These are phyloP conservation scores for Limonius californicus DNA, from an alignment of 1,140 invertebrate species.

Conservation along the genomic window DNA sequence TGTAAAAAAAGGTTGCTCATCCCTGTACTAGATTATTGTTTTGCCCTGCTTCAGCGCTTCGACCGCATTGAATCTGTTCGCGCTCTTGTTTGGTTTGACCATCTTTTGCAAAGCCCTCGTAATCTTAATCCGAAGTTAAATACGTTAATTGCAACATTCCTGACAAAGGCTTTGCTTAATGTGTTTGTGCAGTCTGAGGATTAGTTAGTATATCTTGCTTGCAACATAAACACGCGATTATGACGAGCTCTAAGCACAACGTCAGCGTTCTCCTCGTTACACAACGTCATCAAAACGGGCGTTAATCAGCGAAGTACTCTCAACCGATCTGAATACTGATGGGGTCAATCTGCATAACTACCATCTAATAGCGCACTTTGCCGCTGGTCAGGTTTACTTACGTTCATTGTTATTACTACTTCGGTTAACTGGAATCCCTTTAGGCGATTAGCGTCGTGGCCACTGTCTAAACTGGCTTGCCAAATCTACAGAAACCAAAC, in stretches of 20 bases:
- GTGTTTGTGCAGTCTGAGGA: not conserved
- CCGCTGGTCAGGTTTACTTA: not conserved
- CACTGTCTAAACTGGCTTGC: too few relatives aligned
- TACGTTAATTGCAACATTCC: conserved; percentile 6
- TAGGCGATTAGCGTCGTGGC: too few relatives aligned
- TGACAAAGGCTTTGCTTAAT: conserved; percentile 14
- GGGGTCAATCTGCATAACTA: not conserved
- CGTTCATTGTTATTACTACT: too few relatives aligned
- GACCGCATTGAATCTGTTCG: too few relatives aligned
- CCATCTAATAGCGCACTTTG: conserved; percentile 1
- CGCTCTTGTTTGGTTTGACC: too few relatives aligned
- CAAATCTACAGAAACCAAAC: too few relatives aligned
- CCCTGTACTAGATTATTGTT: too few relatives aligned
- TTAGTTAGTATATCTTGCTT: conserved; percentile 1
- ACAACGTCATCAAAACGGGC: conserved; percentile 4
- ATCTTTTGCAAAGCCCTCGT: too few relatives aligned
- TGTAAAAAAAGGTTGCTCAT: too few relatives aligned
- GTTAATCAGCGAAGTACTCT: conserved; percentile 2
- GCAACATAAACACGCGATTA: conserved; percentile 6
- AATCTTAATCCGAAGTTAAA: conserved; percentile 1
- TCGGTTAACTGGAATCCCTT: too few relatives aligned
- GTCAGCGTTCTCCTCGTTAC: conserved; percentile 1
- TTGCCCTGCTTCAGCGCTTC: too few relatives aligned
- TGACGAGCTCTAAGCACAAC: conserved; percentile 2
- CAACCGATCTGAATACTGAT: not conserved